These are phyloP conservation scores for Tympanoctomys barrerae DNA, from an alignment of 2,797 vertebrate species.

Conservation along the genomic window DNA sequence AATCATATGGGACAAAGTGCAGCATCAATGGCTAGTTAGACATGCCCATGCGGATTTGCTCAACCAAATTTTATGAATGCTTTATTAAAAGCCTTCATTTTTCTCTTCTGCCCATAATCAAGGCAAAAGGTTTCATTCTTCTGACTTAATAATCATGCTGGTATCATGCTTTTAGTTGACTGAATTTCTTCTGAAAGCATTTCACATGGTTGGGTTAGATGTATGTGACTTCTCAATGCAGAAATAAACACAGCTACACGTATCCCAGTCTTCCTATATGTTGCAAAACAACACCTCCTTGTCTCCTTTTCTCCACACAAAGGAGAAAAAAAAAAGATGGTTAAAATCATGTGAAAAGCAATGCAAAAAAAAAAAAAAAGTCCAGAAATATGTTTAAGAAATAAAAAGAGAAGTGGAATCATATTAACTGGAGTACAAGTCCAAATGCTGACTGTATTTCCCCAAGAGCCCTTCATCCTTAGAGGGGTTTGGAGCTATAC, in stretches of 20 bases:
- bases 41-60: conserved; percentile 55
- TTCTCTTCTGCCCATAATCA: conserved; percentile 36
- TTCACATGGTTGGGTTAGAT: conserved; percentile 47
- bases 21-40: conserved; percentile 76
- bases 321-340: conserved; percentile 65
- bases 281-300: neutral
- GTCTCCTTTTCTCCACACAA: conserved; percentile 21
- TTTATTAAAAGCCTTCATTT: conserved; percentile 41
- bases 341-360: conserved; percentile 59
- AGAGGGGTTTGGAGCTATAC: neutral
- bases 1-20: conserved; percentile 78
- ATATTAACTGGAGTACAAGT: neutral
- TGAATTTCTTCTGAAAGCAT: conserved; percentile 52
- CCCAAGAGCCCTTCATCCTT: fast-evolving
- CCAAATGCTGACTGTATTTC: neutral
- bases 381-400: conserved; percentile 50
- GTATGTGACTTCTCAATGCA: conserved; percentile 23
- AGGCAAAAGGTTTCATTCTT: conserved; percentile 38
- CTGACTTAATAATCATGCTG: conserved; percentile 40
- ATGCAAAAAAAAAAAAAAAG: neutral
- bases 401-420: conserved; percentile 44
- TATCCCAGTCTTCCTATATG: neutral
- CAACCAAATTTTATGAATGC: conserved; percentile 30
- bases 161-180: conserved; percentile 46
- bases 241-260: neutral